phyloP scores from a whole-genome alignment of 1,140 invertebrate species.

The Armadillidium nasatum region DNA sequence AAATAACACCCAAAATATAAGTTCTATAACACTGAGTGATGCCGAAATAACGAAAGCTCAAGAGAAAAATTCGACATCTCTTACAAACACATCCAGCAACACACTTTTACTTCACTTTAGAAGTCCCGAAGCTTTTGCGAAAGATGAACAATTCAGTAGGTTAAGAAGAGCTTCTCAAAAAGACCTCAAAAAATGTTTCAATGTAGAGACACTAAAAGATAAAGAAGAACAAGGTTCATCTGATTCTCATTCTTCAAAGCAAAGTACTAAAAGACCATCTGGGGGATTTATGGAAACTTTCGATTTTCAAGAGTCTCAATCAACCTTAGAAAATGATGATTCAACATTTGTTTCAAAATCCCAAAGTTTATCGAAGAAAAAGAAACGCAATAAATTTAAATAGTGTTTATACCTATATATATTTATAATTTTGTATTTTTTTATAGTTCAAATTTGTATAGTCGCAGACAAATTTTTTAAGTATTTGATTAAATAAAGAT shows the following conservation, averaged over 20 bases:
- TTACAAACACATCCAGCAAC: no score
- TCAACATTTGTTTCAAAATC: no score
- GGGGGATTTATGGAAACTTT: conserved; percentile 35
- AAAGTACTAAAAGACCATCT: not conserved
- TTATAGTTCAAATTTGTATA: no score
- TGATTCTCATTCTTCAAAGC: not conserved
- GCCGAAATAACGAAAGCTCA: not conserved
- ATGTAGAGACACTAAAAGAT: not conserved
- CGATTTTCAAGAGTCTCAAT: no score
- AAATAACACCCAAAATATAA: conserved; percentile 41
- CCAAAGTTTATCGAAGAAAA: no score
- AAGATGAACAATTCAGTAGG: conserved; percentile 26
- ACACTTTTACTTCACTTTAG: conserved; percentile 34
- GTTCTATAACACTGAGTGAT: conserved; percentile 31
- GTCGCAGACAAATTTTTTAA: no score
- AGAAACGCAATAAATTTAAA: no score
- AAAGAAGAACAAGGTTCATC: not conserved
- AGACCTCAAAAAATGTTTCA: conserved; percentile 12
- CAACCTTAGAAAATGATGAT: no score
- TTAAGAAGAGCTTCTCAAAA: conserved; percentile 18
- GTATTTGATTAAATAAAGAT: no score
- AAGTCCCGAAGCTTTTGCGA: conserved; percentile 25
- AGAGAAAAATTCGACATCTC: not conserved
- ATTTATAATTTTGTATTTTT: no score
- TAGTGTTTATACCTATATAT: no score